Percentiles rank a stretch among this genome's conserved stretches.
Evolutionary conservation across 2,888 invertebrate species (phyloP).

Genomic region (Apeira syringaria): DNA sequence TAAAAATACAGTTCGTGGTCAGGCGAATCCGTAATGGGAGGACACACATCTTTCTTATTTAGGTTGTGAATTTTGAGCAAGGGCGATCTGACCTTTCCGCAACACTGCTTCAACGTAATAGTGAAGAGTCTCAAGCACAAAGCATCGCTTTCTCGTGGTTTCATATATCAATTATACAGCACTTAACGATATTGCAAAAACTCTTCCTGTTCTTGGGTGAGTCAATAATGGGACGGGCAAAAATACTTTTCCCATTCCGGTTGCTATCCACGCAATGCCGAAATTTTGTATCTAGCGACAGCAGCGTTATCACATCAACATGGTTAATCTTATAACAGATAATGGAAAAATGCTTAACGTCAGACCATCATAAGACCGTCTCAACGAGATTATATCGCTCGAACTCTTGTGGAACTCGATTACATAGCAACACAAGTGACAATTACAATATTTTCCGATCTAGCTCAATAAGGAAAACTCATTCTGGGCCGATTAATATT

Average conservation of each 20-base stretch:
- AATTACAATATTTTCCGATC: conserved; percentile 9
- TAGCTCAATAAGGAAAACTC: conserved; percentile 25
- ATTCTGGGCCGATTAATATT: conserved; percentile 16
- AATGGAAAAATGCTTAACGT: not conserved
- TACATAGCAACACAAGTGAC: conserved; percentile 3
- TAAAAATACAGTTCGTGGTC: too few species aligned
- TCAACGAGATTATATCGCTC: not conserved
- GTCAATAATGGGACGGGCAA: conserved; percentile 40
- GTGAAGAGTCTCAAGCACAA: conserved; percentile 1
- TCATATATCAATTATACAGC: conserved; percentile 24
- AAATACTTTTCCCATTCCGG: conserved; percentile 48
- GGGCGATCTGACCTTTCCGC: not conserved
- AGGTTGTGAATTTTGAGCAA: too few species aligned
- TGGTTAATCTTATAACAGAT: conserved; percentile 10
- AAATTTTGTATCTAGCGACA: conserved; percentile 31
- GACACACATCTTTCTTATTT: too few species aligned
- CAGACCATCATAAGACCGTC: not conserved
- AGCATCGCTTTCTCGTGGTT: conserved; percentile 6
- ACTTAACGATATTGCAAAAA: conserved; percentile 47
- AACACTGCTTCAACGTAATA: not conserved
- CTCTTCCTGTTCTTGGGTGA: conserved; percentile 33
- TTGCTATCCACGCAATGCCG: conserved; percentile 41
- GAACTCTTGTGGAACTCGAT: conserved; percentile 1
- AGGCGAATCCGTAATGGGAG: too few species aligned
- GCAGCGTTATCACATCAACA: conserved; percentile 11